Evolutionary conservation across 2,797 vertebrate species (phyloP).

Genomic region (Microctenopoma steveboyesi): DNA sequence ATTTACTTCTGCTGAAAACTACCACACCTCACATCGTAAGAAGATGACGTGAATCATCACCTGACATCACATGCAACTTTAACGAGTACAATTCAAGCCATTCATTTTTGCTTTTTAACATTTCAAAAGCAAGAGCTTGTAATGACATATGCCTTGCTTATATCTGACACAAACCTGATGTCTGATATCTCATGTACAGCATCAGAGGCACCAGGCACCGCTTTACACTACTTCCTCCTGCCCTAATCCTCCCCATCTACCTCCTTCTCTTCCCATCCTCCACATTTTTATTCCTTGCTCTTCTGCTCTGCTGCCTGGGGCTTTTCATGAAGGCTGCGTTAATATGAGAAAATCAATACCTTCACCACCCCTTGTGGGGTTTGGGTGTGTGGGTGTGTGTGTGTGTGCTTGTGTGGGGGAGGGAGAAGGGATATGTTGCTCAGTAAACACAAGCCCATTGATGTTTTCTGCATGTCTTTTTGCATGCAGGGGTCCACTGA

Average conservation of each 20-base stretch:
- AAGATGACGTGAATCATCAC: slow-evolving; percentile 15
- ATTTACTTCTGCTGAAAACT: neutral
- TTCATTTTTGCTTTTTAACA: slow-evolving; percentile 16
- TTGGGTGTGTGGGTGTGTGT: slow-evolving; percentile 7
- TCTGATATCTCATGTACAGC: slow-evolving; percentile 5
- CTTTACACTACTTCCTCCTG: slow-evolving; percentile 28
- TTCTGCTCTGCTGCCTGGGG: slow-evolving; percentile 43
- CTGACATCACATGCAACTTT: slow-evolving; percentile 2
- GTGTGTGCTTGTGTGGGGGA: slow-evolving; percentile 14
- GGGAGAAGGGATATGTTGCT: slow-evolving; percentile 28
- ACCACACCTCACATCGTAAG: neutral
- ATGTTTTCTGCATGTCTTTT: slow-evolving; percentile 53
- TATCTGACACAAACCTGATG: slow-evolving; percentile 29
- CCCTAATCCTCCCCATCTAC: slow-evolving; percentile 15
- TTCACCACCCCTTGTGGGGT: slow-evolving; percentile 22
- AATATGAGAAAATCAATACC: slow-evolving; percentile 73
- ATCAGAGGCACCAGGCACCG: slow-evolving; percentile 29
- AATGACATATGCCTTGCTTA: slow-evolving; percentile 24
- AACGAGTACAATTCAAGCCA: slow-evolving; percentile 3
- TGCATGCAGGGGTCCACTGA: slow-evolving; percentile 31
- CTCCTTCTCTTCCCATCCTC: slow-evolving; percentile 11
- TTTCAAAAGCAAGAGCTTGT: slow-evolving; percentile 35
- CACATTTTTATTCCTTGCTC: slow-evolving; percentile 13
- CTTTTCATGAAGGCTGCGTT: slow-evolving; percentile 63
- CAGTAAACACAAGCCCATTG: slow-evolving; percentile 59